Conservation (phyloP, 2,888 invertebrate genomes). For the Cryptops parisi region DNA sequence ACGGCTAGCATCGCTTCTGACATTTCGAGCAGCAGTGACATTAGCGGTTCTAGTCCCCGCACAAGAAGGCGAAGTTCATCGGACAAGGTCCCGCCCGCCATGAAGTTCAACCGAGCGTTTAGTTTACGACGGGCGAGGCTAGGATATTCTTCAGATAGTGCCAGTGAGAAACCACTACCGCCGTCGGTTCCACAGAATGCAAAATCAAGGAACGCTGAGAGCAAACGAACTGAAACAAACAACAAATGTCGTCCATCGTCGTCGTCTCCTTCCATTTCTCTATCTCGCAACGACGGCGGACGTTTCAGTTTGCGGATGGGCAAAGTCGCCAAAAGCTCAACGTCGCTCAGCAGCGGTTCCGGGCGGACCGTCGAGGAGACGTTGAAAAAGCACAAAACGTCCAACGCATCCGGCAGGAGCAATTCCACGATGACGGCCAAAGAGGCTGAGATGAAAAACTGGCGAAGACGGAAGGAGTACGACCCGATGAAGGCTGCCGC, state of each 20-base stretch:
- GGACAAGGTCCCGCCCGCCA: slow-evolving; percentile 35
- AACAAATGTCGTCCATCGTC: slow-evolving; percentile 8
- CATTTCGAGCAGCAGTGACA: slow-evolving; percentile 35
- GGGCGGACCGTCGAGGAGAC: slow-evolving; percentile 18
- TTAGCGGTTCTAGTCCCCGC: slow-evolving; percentile 25
- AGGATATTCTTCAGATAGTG: slow-evolving; percentile 26
- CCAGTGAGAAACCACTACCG: slow-evolving; percentile 1
- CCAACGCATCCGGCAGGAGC: slow-evolving; percentile 33
- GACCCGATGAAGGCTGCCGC: slow-evolving; percentile 90
- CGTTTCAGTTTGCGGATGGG: slow-evolving; percentile 45
- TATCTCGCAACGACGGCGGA: slow-evolving; percentile 47
- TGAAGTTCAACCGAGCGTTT: slow-evolving; percentile 55
- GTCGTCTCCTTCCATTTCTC: slow-evolving; percentile 21
- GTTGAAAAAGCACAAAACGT: slow-evolving; percentile 14
- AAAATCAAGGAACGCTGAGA: slow-evolving; percentile 18
- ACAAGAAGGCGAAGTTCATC: slow-evolving; percentile 26
- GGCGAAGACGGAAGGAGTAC: slow-evolving; percentile 89
- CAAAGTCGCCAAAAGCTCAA: slow-evolving; percentile 29
- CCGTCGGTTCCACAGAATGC: slow-evolving; percentile 14
- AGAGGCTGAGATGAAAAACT: slow-evolving; percentile 82
- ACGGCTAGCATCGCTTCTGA: slow-evolving; percentile 24
- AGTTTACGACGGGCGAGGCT: slow-evolving; percentile 49
- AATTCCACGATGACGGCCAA: slow-evolving; percentile 56
- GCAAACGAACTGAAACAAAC: background rate
- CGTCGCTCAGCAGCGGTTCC: slow-evolving; percentile 19